Percentiles rank a stretch among this genome's conserved stretches.
These are phyloP conservation scores for Peromyscus leucopus DNA, from an alignment of 2,113 vertebrate species.

Conservation along the genomic window DNA sequence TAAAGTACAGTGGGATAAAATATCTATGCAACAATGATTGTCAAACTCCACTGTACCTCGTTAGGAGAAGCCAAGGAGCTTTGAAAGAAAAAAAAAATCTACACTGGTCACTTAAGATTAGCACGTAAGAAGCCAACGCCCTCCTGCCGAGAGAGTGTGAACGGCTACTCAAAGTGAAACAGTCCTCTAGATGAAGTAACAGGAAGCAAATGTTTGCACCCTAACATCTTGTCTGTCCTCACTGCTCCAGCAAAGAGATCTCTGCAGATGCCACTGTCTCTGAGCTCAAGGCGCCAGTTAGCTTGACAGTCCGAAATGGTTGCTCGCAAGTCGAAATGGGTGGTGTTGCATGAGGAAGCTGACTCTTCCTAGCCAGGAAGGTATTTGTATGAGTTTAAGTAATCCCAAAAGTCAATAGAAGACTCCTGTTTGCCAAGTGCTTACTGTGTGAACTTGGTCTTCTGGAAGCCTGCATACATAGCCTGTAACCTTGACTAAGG, in stretches of 20 bases:
- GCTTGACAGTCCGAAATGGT: neutral
- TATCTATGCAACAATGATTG: neutral
- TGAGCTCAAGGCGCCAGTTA: neutral
- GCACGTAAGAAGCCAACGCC: neutral
- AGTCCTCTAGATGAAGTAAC: neutral
- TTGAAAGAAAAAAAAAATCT: neutral
- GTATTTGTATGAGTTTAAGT: slow-evolving; percentile 26
- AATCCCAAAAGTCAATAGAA: slow-evolving; percentile 51
- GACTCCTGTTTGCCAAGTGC: slow-evolving; percentile 26
- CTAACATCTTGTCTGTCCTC: neutral
- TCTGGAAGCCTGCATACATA: neutral
- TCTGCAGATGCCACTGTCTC: neutral
- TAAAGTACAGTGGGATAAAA: neutral
- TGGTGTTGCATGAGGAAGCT: neutral
- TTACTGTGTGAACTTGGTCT: neutral
- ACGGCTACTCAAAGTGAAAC: neutral
- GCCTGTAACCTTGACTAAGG: slow-evolving; percentile 49
- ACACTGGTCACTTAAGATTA: neutral
- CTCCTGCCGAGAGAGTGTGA: neutral
- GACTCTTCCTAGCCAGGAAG: slow-evolving; percentile 17
- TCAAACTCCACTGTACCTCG: neutral
- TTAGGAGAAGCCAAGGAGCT: neutral
- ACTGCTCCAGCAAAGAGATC: too few relatives aligned
- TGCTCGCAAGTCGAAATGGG: neutral
- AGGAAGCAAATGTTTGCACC: neutral